Evolutionary conservation across 2,113 vertebrate genomes (phyloP).

Genomic region (Copsychus sechellarum): DNA sequence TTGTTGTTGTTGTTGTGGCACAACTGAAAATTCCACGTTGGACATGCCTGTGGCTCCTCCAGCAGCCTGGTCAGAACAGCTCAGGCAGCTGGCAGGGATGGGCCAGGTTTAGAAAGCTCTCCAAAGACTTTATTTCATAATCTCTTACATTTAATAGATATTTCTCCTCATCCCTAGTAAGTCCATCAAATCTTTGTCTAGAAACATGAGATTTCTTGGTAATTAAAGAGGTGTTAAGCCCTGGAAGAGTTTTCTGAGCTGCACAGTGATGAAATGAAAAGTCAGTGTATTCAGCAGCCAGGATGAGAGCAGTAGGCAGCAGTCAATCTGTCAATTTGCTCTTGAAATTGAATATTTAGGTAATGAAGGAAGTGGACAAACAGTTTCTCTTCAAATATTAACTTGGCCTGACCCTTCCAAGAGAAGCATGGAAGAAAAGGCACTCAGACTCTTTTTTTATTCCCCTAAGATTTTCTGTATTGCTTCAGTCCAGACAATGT

Average conservation of each 20-base stretch:
- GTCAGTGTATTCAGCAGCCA: not conserved
- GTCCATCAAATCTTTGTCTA: not conserved
- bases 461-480: not conserved
- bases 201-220: not conserved
- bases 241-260: constrained; percentile 3
- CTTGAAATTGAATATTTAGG: not conserved
- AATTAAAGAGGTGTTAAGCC: constrained; percentile 31
- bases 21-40: not conserved
- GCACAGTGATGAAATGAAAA: not conserved
- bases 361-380: not conserved
- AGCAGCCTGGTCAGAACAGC: not conserved
- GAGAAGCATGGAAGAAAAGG: not conserved
- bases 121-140: not conserved
- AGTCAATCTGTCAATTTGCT: not conserved
- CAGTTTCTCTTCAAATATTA: constrained; percentile 16
- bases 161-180: not conserved
- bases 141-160: constrained; percentile 9
- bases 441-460: not conserved
- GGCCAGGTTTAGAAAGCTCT: not conserved
- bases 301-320: not conserved
- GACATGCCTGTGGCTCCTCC: not conserved
- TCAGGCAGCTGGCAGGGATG: not conserved
- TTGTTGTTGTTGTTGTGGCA: not conserved
- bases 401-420: not conserved
- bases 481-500: not conserved